Evolutionary conservation across 2,888 invertebrate genomes (phyloP), one percentile per base, ranked within the genome.

Genomic region (Drosophila antonietae): DNA sequence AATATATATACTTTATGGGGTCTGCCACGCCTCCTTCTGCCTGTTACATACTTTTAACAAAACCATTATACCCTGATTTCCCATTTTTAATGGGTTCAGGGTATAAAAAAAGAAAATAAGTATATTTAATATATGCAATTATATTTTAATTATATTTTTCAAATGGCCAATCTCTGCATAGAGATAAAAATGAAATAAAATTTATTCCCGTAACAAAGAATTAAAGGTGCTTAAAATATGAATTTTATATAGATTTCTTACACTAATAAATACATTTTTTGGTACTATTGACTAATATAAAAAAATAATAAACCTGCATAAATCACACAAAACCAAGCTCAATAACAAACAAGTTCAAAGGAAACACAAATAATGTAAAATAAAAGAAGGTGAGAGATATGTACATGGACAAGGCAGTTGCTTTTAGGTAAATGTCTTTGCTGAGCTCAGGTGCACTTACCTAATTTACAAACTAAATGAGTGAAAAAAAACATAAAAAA

Each of bases 391-490:
- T 2, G 8, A 23, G 10, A 15, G 31, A n/a, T 15, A 15, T 18
- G 12, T 33, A 33, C n/a, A 6, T 20, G 10, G 15, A 7, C 14
- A 3, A 33, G 20, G 12, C 41, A 37, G 31, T 6, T 20, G 51
- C 47, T 59, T 51, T 57, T 28, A 57, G 43, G 59, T 60, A 57
- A 49, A 63, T 68, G 57, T 23, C 49, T 51, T 49, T 23, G 41
- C 49, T 43, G 58, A 62, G 62, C 52, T 56, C 37, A 58, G 62
- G 68, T 39, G 57, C 69, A 67, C 71, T 77, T 79, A 79, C 64
- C 74, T 68, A 68, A 81, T 84, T 88, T 86, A 70, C 79, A 83
- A 75, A 79, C 57, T 61, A 83, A 83, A 88, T 81, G 31, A 43
- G 23, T 49, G 41, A 41, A 8, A n/a, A 52, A 33, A 46, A 51